A percentile compares a stretch with the other conserved stretches of the same genome.
phyloP scores from a whole-genome alignment of 2,888 invertebrate species.

The Temnothorax rugatulus region DNA sequence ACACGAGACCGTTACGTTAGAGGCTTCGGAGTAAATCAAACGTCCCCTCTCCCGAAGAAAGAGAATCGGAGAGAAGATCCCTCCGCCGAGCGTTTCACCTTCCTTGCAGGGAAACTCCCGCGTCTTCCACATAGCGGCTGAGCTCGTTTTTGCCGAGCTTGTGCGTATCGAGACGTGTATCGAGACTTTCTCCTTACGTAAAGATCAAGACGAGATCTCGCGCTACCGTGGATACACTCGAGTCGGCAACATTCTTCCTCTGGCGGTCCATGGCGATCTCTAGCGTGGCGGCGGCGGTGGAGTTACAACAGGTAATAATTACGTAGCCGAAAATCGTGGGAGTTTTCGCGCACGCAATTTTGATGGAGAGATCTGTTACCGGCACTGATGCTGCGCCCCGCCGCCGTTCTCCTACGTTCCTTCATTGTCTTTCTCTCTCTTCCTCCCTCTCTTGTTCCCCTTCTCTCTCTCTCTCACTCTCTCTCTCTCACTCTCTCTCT shows the following conservation, averaged over 20 bases:
- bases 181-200: conserved; percentile 29
- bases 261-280: conserved; percentile 16
- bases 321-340: conserved; percentile 54
- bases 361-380: conserved; percentile 64
- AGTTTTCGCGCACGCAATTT: conserved; percentile 67
- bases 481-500: neutral
- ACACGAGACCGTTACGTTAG: neutral
- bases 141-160: neutral
- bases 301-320: conserved; percentile 57
- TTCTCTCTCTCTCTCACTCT: too few species aligned
- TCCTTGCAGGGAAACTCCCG: neutral
- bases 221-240: conserved; percentile 42
- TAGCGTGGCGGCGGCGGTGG: conserved; percentile 20
- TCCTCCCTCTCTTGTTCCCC: neutral
- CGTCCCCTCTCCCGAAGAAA: neutral
- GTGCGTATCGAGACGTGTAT: neutral
- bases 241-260: conserved; percentile 28
- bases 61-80: neutral
- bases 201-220: conserved; percentile 3
- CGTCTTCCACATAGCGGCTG: neutral
- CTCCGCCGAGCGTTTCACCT: neutral
- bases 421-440: conserved; percentile 9
- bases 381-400: conserved; percentile 21
- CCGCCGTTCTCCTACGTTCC: conserved; percentile 33
- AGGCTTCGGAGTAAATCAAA: neutral